A percentile compares a stretch with the other conserved stretches of the same genome.
These are phyloP conservation scores for Mus pahari DNA, from an alignment of 2,113 vertebrate genomes.

Conservation along the genomic window DNA sequence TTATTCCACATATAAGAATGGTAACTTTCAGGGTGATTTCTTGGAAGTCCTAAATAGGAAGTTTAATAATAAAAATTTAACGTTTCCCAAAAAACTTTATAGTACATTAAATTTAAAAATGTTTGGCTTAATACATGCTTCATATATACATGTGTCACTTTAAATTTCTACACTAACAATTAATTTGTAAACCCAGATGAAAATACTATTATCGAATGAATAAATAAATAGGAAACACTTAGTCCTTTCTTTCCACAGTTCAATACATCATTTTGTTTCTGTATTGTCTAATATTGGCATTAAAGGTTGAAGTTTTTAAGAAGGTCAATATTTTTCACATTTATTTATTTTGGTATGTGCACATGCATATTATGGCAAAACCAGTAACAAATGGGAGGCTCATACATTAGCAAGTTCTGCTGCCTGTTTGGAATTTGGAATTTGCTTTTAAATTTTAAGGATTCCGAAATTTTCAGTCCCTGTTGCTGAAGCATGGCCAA, in stretches of 20 bases:
- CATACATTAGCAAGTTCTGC: background rate
- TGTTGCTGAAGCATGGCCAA: background rate
- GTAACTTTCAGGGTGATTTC: slow-evolving; percentile 91
- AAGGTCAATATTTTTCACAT: background rate
- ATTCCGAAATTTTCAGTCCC: background rate
- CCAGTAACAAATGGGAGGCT: background rate
- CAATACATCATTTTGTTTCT: background rate
- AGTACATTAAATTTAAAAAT: background rate
- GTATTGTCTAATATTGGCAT: background rate
- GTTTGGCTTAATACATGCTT: slow-evolving; percentile 7
- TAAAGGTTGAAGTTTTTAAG: slow-evolving; percentile 9
- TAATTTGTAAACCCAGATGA: background rate
- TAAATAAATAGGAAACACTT: background rate
- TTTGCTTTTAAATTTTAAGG: background rate
- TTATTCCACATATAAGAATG: slow-evolving; percentile 93
- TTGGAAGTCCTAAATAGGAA: slow-evolving; percentile 88
- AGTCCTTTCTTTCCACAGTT: background rate
- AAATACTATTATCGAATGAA: slow-evolving; percentile 9
- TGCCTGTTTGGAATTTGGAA: background rate
- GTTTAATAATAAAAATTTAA: slow-evolving; percentile 61
- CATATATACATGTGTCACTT: background rate
- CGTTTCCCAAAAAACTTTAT: background rate
- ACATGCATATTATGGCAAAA: background rate
- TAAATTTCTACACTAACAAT: background rate
- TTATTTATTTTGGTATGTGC: background rate